Evolutionary conservation across 2,797 vertebrate genomes (phyloP).

Genomic region (Leucoraja ocellata): DNA sequence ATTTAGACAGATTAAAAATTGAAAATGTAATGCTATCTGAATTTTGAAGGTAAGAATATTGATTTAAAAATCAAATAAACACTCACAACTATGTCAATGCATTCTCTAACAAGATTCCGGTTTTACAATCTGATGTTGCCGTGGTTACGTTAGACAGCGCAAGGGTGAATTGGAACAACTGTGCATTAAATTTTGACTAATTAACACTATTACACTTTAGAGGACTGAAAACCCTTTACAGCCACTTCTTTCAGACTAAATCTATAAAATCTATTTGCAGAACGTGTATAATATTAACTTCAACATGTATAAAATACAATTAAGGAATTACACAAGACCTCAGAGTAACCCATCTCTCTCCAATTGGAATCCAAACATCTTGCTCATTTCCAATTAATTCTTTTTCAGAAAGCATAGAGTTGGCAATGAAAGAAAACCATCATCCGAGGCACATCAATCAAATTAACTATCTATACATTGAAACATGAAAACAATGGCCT

Average conservation of each 20-base stretch:
- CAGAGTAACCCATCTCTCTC: neutral
- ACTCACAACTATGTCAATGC: neutral
- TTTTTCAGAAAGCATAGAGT: neutral
- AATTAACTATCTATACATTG: neutral
- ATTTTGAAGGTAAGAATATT: neutral
- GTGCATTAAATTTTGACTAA: neutral
- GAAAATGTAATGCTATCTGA: neutral
- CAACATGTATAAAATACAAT: neutral
- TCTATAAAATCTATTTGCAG: neutral
- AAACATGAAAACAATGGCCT: neutral
- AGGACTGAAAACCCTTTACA: neutral
- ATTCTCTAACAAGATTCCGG: conserved; percentile 10
- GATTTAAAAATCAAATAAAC: neutral
- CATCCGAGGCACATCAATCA: neutral
- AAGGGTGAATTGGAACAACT: neutral
- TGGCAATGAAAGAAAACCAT: neutral
- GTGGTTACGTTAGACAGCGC: neutral
- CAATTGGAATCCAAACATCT: neutral
- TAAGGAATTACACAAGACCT: neutral
- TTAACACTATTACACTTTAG: neutral
- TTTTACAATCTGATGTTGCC: neutral
- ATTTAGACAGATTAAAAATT: neutral
- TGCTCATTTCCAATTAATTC: neutral
- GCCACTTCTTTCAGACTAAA: neutral
- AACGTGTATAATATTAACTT: neutral